Conservation (phyloP, 2,888 invertebrate species). For the Allophyes oxyacanthae region DNA sequence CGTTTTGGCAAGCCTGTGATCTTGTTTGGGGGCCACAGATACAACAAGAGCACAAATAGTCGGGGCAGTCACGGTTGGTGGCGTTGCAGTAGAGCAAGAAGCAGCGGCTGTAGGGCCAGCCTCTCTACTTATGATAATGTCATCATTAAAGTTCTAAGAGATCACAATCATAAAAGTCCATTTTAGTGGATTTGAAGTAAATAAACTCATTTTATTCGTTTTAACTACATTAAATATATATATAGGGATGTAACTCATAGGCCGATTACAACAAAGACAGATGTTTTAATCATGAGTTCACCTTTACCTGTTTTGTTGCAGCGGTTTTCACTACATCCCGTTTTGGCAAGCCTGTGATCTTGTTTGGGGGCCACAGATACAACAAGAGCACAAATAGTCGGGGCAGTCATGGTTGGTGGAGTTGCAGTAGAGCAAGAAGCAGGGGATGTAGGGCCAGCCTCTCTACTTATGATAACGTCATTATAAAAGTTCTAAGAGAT, state of each 20-base stretch:
- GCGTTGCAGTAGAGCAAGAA: conserved; percentile 61
- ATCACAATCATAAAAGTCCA: conserved; percentile 41
- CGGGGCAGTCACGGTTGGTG: conserved; percentile 52
- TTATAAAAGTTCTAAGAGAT: conserved; percentile 16
- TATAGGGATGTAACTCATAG: no score
- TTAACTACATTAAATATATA: no score
- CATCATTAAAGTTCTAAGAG: conserved; percentile 21
- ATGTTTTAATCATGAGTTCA: no score
- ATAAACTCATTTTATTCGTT: no score
- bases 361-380: conserved; percentile 57
- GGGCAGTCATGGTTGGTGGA: conserved; percentile 56
- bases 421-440: conserved; percentile 58
- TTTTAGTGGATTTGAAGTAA: no score
- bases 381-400: conserved; percentile 30
- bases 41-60: conserved; percentile 28
- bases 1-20: conserved; percentile 61
- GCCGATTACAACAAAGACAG: no score
- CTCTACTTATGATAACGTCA: conserved; percentile 46
- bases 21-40: conserved; percentile 56
- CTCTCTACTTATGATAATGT: conserved; percentile 51
- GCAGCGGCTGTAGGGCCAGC: conserved; percentile 54
- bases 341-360: conserved; percentile 59
- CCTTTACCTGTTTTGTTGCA: no score
- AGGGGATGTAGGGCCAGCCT: conserved; percentile 57
- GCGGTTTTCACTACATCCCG: conserved; percentile 28